Evolutionary conservation across 2,888 invertebrate genomes (phyloP).

Genomic region (Agrenia bidenticulata): DNA sequence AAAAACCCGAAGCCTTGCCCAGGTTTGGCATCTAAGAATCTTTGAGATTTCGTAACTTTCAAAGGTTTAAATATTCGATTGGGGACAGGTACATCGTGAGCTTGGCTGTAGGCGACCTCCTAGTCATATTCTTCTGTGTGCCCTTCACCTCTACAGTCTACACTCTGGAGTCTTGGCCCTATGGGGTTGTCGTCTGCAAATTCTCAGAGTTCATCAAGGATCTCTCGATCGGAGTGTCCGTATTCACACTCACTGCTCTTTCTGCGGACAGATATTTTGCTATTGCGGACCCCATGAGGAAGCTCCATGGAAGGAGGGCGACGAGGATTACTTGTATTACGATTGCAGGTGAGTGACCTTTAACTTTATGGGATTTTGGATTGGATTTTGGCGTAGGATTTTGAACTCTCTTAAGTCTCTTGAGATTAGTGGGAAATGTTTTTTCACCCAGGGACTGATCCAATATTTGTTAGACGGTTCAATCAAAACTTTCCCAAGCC

Average conservation of each 20-base stretch:
- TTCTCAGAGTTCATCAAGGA: slow-evolving; percentile 83
- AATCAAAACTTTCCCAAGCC: too few species aligned
- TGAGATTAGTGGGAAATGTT: not conserved
- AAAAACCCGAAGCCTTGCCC: too few species aligned
- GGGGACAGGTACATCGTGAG: slow-evolving; percentile 60
- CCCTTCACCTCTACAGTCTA: slow-evolving; percentile 84
- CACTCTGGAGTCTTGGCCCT: slow-evolving; percentile 60
- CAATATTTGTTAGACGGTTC: not conserved
- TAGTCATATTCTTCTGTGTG: slow-evolving; percentile 76
- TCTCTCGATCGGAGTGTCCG: slow-evolving; percentile 87
- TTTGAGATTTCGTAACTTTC: too few species aligned
- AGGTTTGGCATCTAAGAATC: too few species aligned
- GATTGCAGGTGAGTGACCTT: slow-evolving; percentile 59
- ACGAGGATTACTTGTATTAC: slow-evolving; percentile 69
- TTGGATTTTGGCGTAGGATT: too few species aligned
- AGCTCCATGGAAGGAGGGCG: slow-evolving; percentile 67
- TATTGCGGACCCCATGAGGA: slow-evolving; percentile 83
- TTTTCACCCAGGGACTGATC: not conserved
- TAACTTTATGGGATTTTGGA: too few species aligned
- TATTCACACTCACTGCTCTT: slow-evolving; percentile 86
- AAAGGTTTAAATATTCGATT: not conserved
- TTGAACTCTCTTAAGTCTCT: not conserved
- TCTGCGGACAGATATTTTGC: slow-evolving; percentile 89
- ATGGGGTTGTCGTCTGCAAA: slow-evolving; percentile 77
- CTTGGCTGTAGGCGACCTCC: slow-evolving; percentile 78